Evolutionary conservation across 2,113 vertebrate genomes (phyloP).

Genomic region (Empidonax traillii): DNA sequence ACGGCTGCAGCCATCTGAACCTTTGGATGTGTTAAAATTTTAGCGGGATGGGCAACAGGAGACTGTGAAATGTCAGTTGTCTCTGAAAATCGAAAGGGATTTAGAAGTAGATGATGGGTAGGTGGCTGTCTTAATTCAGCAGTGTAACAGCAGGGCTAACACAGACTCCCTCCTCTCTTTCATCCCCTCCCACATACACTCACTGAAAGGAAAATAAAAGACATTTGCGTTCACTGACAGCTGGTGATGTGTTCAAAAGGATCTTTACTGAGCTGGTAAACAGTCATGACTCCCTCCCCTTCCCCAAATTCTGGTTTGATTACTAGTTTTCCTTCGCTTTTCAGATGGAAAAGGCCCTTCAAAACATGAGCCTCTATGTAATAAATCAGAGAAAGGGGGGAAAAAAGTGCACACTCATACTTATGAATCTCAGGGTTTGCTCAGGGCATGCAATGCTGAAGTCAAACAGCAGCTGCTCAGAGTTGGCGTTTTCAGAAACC

Average conservation of each 20-base stretch:
- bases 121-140: constrained; percentile 27
- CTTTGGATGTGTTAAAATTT: constrained; percentile 13
- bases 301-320: neutral
- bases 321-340: neutral
- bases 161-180: neutral
- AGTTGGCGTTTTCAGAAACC: neutral
- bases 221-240: neutral
- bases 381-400: neutral
- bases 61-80: neutral
- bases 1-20: constrained; percentile 5
- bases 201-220: neutral
- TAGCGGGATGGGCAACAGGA: neutral
- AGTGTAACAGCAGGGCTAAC: neutral
- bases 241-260: neutral
- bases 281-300: neutral
- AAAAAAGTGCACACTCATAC: neutral
- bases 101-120: neutral
- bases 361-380: neutral
- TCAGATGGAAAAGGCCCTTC: neutral
- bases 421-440: neutral
- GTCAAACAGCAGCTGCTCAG: neutral
- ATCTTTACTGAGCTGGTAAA: neutral
- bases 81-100: neutral
- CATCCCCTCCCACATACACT: neutral
- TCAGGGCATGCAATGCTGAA: neutral